Conservation (phyloP, 2,888 invertebrate species). For the Lissocephala sabroskyi region DNA sequence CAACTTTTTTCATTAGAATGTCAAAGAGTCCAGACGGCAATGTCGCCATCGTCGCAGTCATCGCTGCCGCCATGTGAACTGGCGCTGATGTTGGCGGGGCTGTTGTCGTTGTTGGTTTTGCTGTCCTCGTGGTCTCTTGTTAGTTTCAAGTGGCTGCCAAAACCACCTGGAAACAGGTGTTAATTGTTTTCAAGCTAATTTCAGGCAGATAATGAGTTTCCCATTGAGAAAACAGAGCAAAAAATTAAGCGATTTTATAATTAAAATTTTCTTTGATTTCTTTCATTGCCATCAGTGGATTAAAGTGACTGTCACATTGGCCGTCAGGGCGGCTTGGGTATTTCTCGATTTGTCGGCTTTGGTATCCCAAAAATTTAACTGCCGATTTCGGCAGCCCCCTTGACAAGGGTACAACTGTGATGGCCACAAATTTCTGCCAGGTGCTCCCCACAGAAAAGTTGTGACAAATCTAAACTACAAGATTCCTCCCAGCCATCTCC, state of each 20-base stretch:
- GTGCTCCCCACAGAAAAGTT: too few species aligned
- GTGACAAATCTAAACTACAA: too few species aligned
- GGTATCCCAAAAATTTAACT: too few species aligned
- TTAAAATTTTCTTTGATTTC: constrained; percentile 44
- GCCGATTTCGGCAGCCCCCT: too few species aligned
- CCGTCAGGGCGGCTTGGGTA: too few species aligned
- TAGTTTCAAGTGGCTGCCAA: constrained; percentile 59
- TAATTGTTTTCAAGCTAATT: constrained; percentile 64
- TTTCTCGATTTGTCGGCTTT: too few species aligned
- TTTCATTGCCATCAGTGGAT: not conserved
- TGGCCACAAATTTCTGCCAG: too few species aligned
- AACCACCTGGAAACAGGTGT: constrained; percentile 54
- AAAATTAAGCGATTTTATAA: constrained; percentile 45
- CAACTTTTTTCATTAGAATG: constrained; percentile 55
- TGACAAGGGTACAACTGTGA: too few species aligned
- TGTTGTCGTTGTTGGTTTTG: not conserved
- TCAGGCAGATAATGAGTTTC: constrained; percentile 50
- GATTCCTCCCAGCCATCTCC: too few species aligned
- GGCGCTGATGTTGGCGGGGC: too few species aligned
- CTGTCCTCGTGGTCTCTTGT: constrained; percentile 19
- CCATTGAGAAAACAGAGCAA: not conserved
- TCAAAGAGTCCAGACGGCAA: not conserved
- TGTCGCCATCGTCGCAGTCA: not conserved
- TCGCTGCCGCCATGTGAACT: too few species aligned
- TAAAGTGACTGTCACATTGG: not conserved